Evolutionary conservation across 2,888 invertebrate genomes (phyloP), one percentile per base, ranked within the genome.

Genomic region (Drosophila setosimentum): DNA sequence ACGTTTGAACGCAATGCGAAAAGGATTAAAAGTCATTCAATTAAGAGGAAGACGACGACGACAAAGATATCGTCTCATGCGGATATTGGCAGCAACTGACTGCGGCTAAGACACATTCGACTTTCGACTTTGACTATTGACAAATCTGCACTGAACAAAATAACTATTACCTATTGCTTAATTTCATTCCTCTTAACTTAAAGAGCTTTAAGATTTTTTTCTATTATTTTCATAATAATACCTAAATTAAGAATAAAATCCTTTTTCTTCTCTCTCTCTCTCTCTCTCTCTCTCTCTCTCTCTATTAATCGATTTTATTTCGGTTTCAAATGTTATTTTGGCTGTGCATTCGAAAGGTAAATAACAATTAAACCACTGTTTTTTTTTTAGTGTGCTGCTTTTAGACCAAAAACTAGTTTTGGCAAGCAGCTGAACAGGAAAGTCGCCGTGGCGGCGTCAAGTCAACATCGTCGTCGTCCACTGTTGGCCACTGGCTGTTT

Each of bases 21-120:
- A 91, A 89, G 89, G 91, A 89, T 89, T 89, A 91, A 89, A 87
- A 89, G 91, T 81, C 90, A 87, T 83, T 84, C 84, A 83, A 83
- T 89, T 87, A 87, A 82, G 83, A 62, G 73, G 70, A 85, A 78
- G 64, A 82, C 70, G 58, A 29, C 37, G 29, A 37, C 51, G 37
- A 73, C 60, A 77, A 72, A 78, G 78, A 75, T 51, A 70, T 63
- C 58, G 62, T 63, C 37, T 59, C 65, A 65, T 63, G 51, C 59
- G 76, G 62, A 62, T 68, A 77, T 73, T 73, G 78, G 73, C 65
- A 68, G 35, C 40, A 42, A 21, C 29, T 53, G 40, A 55, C 67
- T 29, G n/a, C 13, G 60, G 55, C 53, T 37, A 59, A 65, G 53
- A 66, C 32, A 30, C n/a, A 49, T 53, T 53, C 45, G 35, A 35